Conservation (phyloP, 2,888 invertebrate species). For the Chaitophorus viminalis region DNA sequence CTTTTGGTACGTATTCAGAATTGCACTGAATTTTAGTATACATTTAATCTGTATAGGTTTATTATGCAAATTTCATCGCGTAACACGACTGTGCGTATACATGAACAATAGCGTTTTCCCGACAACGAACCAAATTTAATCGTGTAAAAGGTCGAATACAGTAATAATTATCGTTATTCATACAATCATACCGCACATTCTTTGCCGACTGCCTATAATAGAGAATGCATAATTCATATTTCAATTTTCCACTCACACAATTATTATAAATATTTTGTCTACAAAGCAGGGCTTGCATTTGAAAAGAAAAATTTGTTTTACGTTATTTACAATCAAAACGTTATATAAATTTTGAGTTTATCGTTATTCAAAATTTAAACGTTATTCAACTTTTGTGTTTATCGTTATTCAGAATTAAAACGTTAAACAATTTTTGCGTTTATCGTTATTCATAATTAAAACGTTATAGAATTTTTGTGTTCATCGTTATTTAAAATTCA, state of each 20-base stretch:
- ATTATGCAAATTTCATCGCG: constrained; percentile 24
- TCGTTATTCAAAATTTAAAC: too few relatives aligned
- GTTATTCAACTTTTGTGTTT: too few relatives aligned
- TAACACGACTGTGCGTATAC: background rate
- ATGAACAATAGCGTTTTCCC: background rate
- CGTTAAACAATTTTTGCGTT: too few relatives aligned
- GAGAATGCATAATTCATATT: constrained; percentile 7
- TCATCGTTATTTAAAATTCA: too few relatives aligned
- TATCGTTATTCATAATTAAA: too few relatives aligned
- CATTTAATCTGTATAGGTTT: background rate
- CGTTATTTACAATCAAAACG: too few relatives aligned
- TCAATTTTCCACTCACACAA: background rate
- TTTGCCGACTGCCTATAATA: background rate
- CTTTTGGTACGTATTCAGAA: constrained; percentile 38
- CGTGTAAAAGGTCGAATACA: background rate
- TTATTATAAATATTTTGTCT: background rate
- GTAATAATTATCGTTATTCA: constrained; percentile 14
- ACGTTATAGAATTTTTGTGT: too few relatives aligned
- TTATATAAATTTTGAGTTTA: too few relatives aligned
- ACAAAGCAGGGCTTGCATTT: background rate
- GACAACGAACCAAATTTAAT: background rate
- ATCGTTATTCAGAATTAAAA: too few relatives aligned
- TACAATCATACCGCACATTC: constrained; percentile 9
- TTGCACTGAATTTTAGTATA: background rate
- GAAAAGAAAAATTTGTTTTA: too few relatives aligned